Conservation (phyloP, 2,888 invertebrate species). For the Callyntrura guangdongensis region DNA sequence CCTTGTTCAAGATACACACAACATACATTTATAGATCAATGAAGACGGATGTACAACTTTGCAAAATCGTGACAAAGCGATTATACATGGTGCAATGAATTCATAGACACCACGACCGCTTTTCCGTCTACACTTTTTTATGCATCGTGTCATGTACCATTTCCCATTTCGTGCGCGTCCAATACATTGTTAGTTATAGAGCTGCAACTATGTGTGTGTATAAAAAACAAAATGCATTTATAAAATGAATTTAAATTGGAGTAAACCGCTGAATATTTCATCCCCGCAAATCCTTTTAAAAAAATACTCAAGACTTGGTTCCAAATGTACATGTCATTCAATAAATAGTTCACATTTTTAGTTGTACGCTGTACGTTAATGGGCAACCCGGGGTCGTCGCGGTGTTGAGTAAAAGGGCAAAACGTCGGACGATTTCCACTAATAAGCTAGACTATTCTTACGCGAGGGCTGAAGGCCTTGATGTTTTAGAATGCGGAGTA, state of each 20-base stretch:
- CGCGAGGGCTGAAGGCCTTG: neutral
- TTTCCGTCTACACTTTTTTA: no score
- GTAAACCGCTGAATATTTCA: constrained; percentile 40
- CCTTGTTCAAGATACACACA: neutral
- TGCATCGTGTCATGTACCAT: constrained; percentile 6
- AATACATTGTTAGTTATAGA: neutral
- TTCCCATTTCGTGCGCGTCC: neutral
- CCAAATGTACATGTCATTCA: constrained; percentile 10
- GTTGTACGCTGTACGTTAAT: neutral
- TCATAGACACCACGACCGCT: neutral
- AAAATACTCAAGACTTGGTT: neutral
- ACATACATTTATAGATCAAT: neutral
- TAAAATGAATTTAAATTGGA: constrained; percentile 48
- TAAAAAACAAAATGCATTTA: neutral
- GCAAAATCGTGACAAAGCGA: constrained; percentile 69
- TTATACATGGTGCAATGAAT: constrained; percentile 58
- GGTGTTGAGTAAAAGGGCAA: constrained; percentile 21
- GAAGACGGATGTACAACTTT: constrained; percentile 54
- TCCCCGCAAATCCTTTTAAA: neutral
- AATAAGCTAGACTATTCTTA: neutral
- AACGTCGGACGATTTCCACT: constrained; percentile 25
- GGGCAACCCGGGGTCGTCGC: constrained; percentile 20
- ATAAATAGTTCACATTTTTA: constrained; percentile 20
- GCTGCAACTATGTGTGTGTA: neutral
- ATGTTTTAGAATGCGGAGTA: neutral